Base-by-base conservation (phyloP, 2,888 invertebrate genomes). In the Omphaloscelis lunosa region DNA sequence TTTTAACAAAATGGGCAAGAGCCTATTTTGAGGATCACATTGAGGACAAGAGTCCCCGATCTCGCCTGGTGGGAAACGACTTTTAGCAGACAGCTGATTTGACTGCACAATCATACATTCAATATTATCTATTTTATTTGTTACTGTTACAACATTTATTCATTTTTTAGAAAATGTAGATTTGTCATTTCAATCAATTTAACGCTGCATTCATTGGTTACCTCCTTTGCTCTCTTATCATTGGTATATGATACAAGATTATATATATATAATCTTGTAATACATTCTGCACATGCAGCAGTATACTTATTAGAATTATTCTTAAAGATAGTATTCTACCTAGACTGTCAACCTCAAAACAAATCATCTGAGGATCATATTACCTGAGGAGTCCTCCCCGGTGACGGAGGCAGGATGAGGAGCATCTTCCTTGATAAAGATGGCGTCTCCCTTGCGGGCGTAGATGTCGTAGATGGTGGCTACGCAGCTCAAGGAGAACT, bases 401-500 rank as follows among this genome's bases (percentile, higher is more conserved):
- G 96, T 97, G 66, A 97, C 97, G 17, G 96, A 95, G 29, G 96
- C 96, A 1, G 96, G 97, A 70, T 92, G 95, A 0, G 97, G 97
- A 0, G 97, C 96, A 81, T 97, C 97, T 77, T 97, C 97, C 86
- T 95, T 95, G 75, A 97, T 95, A 91, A 93, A 92, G 15, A 97
- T 93, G 29, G 97, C 96, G 29, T 97, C 95, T 84, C 97, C 97
- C 89, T 96, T 97, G 81, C 97, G 94, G 73, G 97, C 95, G 92
- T 97, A 97, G 88, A 97, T 95, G 88, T 97, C 97, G 92, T 96
- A 97, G 80, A 97, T 96, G 29, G 97, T 96, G 12, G 97, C 97
- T 78, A 97, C 97, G 89, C 97, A 97, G 82, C 97, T 95, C 82
- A 97, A 93, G 39, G 96, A 90, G 85, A 97, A 96, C 84, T 97